phyloP scores from a whole-genome alignment of 2,888 invertebrate genomes.

The Psococerastis gibbosa region DNA sequence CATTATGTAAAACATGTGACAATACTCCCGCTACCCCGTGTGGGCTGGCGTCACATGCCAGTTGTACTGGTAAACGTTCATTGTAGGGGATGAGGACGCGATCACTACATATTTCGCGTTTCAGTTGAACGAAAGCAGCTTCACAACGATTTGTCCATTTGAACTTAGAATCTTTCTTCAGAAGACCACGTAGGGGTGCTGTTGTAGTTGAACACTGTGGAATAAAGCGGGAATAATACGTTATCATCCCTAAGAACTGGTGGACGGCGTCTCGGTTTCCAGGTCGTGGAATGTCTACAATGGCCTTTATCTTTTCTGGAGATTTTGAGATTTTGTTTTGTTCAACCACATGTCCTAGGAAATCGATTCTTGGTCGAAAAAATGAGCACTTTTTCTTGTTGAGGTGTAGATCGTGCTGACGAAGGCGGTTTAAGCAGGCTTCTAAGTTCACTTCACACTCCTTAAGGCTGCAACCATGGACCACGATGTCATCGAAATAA shows the following conservation, averaged over 20 bases:
- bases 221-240: conserved; percentile 16
- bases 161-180: neutral
- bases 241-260: conserved; percentile 18
- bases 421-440: conserved; percentile 8
- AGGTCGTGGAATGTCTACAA: conserved; percentile 14
- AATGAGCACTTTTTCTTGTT: conserved; percentile 14
- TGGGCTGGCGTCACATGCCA: conserved; percentile 15
- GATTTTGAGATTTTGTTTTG: conserved; percentile 9
- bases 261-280: conserved; percentile 15
- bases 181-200: neutral
- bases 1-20: conserved; percentile 14
- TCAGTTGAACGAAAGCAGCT: conserved; percentile 14
- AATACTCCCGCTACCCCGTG: conserved; percentile 15
- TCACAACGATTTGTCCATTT: conserved; percentile 13
- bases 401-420: conserved; percentile 12
- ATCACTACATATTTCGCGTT: conserved; percentile 14
- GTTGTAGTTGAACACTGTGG: conserved; percentile 9
- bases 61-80: conserved; percentile 12
- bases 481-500: conserved; percentile 14
- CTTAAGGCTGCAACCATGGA: conserved; percentile 13
- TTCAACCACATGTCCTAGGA: conserved; percentile 14
- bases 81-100: conserved; percentile 14
- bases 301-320: conserved; percentile 14
- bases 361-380: conserved; percentile 12
- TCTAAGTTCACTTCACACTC: conserved; percentile 10